Evolutionary conservation across 2,797 vertebrate species (phyloP), one percentile per base, ranked within the genome.

Genomic region (Clarias pachynema): DNA sequence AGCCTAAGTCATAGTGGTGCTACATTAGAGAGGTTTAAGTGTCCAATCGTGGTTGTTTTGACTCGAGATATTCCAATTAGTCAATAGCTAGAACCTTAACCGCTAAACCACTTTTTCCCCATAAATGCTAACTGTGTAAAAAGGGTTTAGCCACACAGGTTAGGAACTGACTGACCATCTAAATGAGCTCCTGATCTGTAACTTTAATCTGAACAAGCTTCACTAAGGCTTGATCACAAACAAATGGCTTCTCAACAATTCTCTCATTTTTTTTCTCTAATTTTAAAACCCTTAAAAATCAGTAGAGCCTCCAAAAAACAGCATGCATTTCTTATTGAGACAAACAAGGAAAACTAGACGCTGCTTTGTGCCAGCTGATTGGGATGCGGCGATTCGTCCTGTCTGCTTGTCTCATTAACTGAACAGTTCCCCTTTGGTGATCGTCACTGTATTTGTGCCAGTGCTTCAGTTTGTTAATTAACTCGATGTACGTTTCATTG

Each of bases 351-450:
- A 60, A 56, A 57, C 15, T 79, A 10, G 24, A 4, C 44, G 37
- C 24, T 65, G 53, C 40, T 81, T 70, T 69, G 84, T 87, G 85
- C 90, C 85, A 87, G 90, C 89, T 87, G 83, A 84, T 84, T 83
- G 66, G 86, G 84, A 79, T 86, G 84, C 74, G 53, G 62, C 79
- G 66, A 86, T 72, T 75, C 79, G 79, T 86, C 59, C 83, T 83
- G 86, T 89, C 86, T 89, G 79, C 63, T 72, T 70, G 69, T 83
- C 84, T 87, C 82, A 65, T 89, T 87, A 77, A 81, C 69, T 69
- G 62, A 78, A 85, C 86, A 85, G 78, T 84, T 79, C 68, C 66
- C 80, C 87, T 84, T 82, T 85, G 44, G 77, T 74, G 83, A 74
- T 40, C 85, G 65, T 85, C 82, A 82, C 78, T 83, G 37, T 74